Conservation (phyloP, 2,888 invertebrate species). For the Ceratothoa steindachneri region DNA sequence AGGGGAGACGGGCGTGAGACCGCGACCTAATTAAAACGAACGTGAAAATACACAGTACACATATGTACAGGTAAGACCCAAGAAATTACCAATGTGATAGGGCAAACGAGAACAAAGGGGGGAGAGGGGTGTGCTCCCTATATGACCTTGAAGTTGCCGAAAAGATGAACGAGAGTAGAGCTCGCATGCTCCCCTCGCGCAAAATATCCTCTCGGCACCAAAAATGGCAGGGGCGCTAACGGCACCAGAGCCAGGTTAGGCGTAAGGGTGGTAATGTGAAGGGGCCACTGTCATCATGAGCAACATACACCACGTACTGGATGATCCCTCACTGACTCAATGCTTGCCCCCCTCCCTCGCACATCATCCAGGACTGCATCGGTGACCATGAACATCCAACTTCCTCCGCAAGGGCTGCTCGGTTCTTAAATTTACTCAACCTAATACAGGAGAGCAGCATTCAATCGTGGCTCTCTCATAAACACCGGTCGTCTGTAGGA, state of each 20-base stretch:
- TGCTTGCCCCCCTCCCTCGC: neutral
- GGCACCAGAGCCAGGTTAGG: too few species aligned
- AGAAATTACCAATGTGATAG: neutral
- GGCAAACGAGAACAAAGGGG: neutral
- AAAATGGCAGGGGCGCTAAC: too few species aligned
- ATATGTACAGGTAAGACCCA: neutral
- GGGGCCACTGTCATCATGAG: slow-evolving; percentile 3
- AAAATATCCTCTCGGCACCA: too few species aligned
- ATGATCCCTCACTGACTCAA: slow-evolving; percentile 12
- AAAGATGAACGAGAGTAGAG: neutral
- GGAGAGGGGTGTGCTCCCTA: neutral
- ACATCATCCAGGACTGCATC: slow-evolving; percentile 13
- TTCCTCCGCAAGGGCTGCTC: too few species aligned
- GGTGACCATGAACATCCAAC: too few species aligned
- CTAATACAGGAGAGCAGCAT: too few species aligned
- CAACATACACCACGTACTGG: slow-evolving; percentile 9
- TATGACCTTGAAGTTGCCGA: neutral
- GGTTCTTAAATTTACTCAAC: too few species aligned
- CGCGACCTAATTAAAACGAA: too few species aligned
- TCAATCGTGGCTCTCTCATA: too few species aligned
- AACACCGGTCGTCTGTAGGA: too few species aligned
- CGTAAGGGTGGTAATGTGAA: slow-evolving; percentile 12
- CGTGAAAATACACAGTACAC: too few species aligned
- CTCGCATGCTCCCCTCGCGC: neutral
- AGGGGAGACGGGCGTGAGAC: neutral